phyloP scores from a whole-genome alignment of 2,113 vertebrate genomes.

The Phocoena sinus region DNA sequence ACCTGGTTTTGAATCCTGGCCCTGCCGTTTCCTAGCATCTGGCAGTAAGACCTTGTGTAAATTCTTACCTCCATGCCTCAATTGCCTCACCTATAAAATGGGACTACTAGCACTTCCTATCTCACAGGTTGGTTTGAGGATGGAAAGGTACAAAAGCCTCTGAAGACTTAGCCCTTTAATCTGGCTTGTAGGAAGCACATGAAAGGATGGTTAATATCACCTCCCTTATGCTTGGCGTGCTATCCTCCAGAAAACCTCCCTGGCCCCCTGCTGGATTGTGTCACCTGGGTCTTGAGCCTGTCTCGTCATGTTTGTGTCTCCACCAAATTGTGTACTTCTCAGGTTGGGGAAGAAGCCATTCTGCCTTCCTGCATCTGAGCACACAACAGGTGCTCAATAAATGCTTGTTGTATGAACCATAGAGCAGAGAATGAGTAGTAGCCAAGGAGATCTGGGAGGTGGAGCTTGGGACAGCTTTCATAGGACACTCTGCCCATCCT shows the following conservation, averaged over 20 bases:
- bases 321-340: neutral
- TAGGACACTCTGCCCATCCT: neutral
- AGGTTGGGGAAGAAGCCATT: neutral
- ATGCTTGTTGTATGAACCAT: neutral
- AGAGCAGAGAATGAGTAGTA: neutral
- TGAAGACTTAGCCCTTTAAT: neutral
- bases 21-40: neutral
- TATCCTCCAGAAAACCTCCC: neutral
- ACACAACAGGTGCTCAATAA: neutral
- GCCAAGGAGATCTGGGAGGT: neutral
- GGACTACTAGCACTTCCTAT: neutral
- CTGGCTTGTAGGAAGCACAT: neutral
- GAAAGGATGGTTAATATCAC: neutral
- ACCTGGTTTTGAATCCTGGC: neutral
- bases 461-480: neutral
- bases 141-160: neutral
- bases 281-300: neutral
- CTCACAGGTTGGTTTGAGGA: neutral
- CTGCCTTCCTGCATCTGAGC: neutral
- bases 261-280: fast-evolving
- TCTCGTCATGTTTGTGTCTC: neutral
- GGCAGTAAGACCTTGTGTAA: neutral
- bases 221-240: neutral
- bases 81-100: neutral
- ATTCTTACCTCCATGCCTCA: neutral